Evolutionary conservation across 2,113 vertebrate species (phyloP).

Genomic region (Mustela nigripes): DNA sequence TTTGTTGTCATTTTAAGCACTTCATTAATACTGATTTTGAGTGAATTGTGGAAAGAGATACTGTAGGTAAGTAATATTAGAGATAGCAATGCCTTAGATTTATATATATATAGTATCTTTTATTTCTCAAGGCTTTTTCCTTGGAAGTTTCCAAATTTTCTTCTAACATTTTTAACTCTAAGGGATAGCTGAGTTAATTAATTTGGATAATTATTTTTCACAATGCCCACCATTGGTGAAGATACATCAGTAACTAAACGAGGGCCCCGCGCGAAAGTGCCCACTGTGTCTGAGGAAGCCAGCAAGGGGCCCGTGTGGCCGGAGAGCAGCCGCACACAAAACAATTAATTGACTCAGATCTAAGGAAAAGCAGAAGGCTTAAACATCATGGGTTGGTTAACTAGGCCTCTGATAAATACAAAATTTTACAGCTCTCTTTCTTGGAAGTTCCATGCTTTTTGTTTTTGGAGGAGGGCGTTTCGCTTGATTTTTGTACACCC

Average conservation of each 20-base stretch:
- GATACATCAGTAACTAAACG: background rate
- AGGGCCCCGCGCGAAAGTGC: too few species aligned
- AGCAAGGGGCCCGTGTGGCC: too few species aligned
- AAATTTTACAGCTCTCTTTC: background rate
- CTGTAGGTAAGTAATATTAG: background rate
- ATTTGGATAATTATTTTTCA: slow-evolving; percentile 43
- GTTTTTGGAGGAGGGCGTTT: background rate
- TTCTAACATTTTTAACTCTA: slow-evolving; percentile 33
- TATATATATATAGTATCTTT: background rate
- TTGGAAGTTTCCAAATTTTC: slow-evolving; percentile 13
- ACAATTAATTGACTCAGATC: slow-evolving; percentile 50
- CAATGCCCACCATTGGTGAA: slow-evolving; percentile 40
- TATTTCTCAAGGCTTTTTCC: slow-evolving; percentile 41
- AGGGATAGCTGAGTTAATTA: slow-evolving; percentile 44
- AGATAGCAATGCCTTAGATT: background rate
- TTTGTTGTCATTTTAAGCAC: background rate
- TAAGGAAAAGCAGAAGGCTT: slow-evolving; percentile 33
- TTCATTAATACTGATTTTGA: background rate
- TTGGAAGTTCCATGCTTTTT: background rate
- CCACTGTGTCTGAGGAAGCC: too few species aligned
- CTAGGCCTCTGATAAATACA: background rate
- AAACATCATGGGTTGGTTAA: background rate
- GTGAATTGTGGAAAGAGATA: background rate
- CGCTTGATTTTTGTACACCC: background rate
- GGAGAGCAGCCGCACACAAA: background rate